Evolutionary conservation across 2,797 vertebrate species (phyloP).

Genomic region (Sandelia bainsii): DNA sequence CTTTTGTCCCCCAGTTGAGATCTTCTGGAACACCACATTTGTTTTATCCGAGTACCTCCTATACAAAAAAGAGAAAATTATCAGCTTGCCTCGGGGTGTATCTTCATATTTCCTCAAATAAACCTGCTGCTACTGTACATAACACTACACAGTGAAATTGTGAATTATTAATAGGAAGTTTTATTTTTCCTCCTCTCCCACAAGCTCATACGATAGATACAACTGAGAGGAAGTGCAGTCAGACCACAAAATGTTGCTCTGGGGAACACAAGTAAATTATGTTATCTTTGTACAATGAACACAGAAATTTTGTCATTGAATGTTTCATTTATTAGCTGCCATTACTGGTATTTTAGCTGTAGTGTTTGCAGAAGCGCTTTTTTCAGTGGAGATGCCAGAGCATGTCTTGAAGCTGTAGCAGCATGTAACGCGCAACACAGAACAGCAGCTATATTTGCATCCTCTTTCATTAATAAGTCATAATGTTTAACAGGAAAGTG

Average conservation of each 20-base stretch:
- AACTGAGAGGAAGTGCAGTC: slow-evolving; percentile 55
- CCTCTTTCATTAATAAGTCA: slow-evolving; percentile 83
- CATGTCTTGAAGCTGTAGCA: slow-evolving; percentile 39
- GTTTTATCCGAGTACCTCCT: slow-evolving; percentile 53
- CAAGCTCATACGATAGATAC: slow-evolving; percentile 65
- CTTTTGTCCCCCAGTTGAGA: slow-evolving; percentile 40
- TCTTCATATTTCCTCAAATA: slow-evolving; percentile 72
- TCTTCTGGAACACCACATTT: slow-evolving; percentile 43
- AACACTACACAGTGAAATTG: slow-evolving; percentile 66
- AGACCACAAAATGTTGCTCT: slow-evolving; percentile 53
- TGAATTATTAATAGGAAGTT: slow-evolving; percentile 78
- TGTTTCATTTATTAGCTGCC: slow-evolving; percentile 54
- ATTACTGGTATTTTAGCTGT: slow-evolving; percentile 30
- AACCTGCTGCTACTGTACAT: slow-evolving; percentile 74
- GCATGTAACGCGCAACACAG: slow-evolving; percentile 43
- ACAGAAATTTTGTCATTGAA: slow-evolving; percentile 28
- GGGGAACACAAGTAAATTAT: slow-evolving; percentile 58
- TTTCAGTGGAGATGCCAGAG: slow-evolving; percentile 13
- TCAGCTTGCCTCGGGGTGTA: slow-evolving; percentile 51
- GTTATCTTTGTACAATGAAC: slow-evolving; percentile 45
- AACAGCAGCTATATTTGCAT: slow-evolving; percentile 76
- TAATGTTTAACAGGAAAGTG: slow-evolving; percentile 75
- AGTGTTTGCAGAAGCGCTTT: slow-evolving; percentile 4
- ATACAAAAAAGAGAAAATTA: slow-evolving; percentile 47
- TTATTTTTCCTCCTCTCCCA: slow-evolving; percentile 66